Conservation (phyloP, 2,113 vertebrate species). For the Riparia riparia region DNA sequence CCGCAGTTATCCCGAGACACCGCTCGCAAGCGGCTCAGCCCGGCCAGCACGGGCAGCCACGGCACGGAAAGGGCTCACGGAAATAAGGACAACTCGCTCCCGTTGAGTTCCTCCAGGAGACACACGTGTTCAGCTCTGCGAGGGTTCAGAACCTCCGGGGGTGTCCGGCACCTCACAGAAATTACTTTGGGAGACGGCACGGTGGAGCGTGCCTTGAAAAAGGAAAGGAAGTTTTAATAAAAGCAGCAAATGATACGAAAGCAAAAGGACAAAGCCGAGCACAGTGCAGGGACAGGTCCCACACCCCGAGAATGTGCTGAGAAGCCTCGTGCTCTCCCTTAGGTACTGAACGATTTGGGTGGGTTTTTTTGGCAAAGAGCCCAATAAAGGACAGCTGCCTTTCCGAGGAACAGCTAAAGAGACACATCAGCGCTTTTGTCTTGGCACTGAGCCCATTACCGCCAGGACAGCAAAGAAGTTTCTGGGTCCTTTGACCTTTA, state of each 20-base stretch:
- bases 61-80: background rate
- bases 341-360: background rate
- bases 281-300: background rate
- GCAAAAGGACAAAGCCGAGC: background rate
- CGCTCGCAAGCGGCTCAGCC: background rate
- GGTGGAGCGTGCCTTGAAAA: background rate
- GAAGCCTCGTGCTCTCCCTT: background rate
- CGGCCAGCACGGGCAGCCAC: background rate
- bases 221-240: background rate
- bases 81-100: background rate
- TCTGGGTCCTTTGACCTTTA: background rate
- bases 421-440: background rate
- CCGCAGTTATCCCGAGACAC: background rate
- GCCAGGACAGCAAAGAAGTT: background rate
- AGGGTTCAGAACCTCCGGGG: background rate
- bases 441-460: background rate
- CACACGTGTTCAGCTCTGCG: background rate
- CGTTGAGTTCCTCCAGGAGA: background rate
- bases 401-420: background rate
- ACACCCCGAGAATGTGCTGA: background rate
- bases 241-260: background rate
- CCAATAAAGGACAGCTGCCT: background rate
- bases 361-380: background rate
- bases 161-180: background rate
- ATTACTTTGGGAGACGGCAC: background rate